Conservation (phyloP, 2,888 invertebrate species). For the Lycaena phlaeas region DNA sequence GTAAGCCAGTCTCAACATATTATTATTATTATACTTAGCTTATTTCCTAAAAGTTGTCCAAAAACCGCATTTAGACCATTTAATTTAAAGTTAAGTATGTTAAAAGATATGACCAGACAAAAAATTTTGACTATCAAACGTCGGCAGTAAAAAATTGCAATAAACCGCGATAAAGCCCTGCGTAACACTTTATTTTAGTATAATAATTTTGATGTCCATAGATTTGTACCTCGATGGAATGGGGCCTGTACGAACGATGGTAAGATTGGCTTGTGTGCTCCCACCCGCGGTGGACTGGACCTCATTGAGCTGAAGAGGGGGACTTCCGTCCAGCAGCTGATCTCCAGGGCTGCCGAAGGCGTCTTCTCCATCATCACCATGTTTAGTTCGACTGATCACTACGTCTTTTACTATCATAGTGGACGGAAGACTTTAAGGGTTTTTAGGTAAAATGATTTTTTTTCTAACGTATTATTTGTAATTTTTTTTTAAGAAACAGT, state of each 20-base stretch:
- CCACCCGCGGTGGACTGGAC: conserved; percentile 93
- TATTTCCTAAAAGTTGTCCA: too few relatives aligned
- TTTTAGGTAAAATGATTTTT: conserved; percentile 75
- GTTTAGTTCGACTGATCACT: conserved; percentile 94
- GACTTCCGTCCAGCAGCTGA: conserved; percentile 88
- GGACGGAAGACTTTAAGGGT: conserved; percentile 94
- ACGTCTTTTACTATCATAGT: conserved; percentile 97
- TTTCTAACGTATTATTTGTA: not conserved
- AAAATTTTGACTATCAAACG: too few relatives aligned
- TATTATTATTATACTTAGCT: too few relatives aligned
- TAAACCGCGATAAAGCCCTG: too few relatives aligned
- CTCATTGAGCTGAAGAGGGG: conserved; percentile 93
- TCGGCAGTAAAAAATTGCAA: too few relatives aligned
- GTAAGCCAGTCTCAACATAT: too few relatives aligned
- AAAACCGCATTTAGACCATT: too few relatives aligned
- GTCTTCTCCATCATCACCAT: conserved; percentile 96
- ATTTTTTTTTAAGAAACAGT: too few relatives aligned
- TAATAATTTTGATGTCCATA: too few relatives aligned
- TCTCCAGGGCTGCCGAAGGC: conserved; percentile 95
- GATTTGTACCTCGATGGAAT: conserved; percentile 91
- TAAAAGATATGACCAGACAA: too few relatives aligned
- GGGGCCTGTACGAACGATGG: conserved; percentile 90
- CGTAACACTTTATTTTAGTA: too few relatives aligned
- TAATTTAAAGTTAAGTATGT: too few relatives aligned
- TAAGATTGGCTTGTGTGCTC: conserved; percentile 93